These are phyloP conservation scores for Chionodraco myersi DNA, from an alignment of 2,113 vertebrate species.

Conservation along the genomic window DNA sequence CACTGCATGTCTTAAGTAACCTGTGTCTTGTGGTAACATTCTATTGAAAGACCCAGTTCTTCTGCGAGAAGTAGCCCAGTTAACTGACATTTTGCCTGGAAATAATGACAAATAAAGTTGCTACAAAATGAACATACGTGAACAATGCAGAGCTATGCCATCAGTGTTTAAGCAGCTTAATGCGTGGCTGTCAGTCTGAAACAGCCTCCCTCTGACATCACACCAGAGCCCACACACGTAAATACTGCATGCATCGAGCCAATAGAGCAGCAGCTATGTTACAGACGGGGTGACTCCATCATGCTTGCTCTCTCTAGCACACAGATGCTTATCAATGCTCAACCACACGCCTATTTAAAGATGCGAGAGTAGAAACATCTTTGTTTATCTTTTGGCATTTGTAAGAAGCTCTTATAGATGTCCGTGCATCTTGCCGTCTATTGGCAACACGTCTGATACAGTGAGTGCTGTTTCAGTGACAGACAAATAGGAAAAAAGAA, in stretches of 20 bases:
- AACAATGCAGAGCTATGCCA: neutral
- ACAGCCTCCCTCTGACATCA: constrained; percentile 49
- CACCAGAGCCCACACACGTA: constrained; percentile 58
- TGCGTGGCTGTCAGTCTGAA: constrained; percentile 18
- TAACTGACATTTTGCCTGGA: too few relatives aligned
- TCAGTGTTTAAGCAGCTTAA: constrained; percentile 32
- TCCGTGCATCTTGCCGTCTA: neutral
- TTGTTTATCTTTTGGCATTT: constrained; percentile 15
- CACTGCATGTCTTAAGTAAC: too few relatives aligned
- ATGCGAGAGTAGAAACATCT: constrained; percentile 3
- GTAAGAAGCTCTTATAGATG: neutral
- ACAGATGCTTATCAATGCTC: constrained; percentile 16
- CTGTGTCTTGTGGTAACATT: too few relatives aligned
- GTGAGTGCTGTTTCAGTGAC: neutral
- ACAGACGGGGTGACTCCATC: constrained; percentile 59
- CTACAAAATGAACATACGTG: neutral
- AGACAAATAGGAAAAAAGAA: neutral
- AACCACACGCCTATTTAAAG: constrained; percentile 12
- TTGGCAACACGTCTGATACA: neutral
- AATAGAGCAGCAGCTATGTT: constrained; percentile 71
- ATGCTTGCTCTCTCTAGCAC: constrained; percentile 10
- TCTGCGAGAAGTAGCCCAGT: too few relatives aligned
- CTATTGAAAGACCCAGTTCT: too few relatives aligned
- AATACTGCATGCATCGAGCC: constrained; percentile 55
- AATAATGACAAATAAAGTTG: neutral